Base-by-base conservation (phyloP, 2,888 invertebrate species). In the Glyphotaelius pellucidus region DNA sequence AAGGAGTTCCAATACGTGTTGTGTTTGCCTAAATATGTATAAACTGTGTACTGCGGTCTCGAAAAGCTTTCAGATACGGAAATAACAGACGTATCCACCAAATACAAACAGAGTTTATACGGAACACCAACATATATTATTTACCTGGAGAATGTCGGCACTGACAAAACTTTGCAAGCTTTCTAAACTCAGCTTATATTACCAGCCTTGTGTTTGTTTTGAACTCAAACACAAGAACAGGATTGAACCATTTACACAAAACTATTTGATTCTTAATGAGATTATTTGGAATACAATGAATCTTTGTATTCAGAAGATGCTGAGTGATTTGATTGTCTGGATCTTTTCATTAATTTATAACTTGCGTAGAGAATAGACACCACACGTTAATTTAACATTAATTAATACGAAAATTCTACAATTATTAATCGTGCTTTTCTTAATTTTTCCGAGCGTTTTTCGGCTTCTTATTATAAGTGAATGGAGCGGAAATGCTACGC, bases 1-100 rank as follows among this genome's bases (percentile, higher is more conserved):
- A 83, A 35, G 0, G 11, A 42, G 42, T 89, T 25, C 35, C 32
- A 9, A 15, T 30, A 81, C 47, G 47, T 38, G 30, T 4, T 47
- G 14, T 80, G 52, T 2, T 79, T 25, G 15, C 30, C 12, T 81
- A 80, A 89, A 89, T 89, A 38, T 89, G 38, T 81, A 89, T 38
- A 7, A 15, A 31, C 47, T 25, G 67, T 67, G 30, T 35, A 67
- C n/a, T 11, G 52, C 31, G 30, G 9, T 31, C 67, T 32, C 35
- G 30, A 52, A 38, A 89, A 80, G 80, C 19, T 89, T 89, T 80
- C 81, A 88, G 32, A 79, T 19, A 32, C 67, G 19, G 30, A 86
- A 86, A 47, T 86, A 85, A 42, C 25, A 42, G 38, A 35, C 25
- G 38, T 86, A 86, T 86, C 86, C 14, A 12, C 42, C 38, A 47